Percentiles rank a stretch among this genome's conserved stretches.
These are phyloP conservation scores for Eptatretus burgeri DNA, from an alignment of 2,113 vertebrate species.

Conservation along the genomic window DNA sequence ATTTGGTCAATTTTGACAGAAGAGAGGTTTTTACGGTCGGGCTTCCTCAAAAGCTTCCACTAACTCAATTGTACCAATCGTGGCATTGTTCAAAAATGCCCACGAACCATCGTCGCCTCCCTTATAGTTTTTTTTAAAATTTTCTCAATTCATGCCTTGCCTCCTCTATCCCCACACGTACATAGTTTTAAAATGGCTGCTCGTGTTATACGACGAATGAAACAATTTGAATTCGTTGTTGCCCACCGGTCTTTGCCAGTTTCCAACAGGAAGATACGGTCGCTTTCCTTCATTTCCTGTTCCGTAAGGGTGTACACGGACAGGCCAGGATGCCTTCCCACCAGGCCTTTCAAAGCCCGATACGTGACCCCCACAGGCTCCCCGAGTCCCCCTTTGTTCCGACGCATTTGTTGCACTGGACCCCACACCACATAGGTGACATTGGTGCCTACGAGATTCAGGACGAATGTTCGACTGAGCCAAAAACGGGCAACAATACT, in stretches of 20 bases:
- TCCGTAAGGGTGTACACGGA: constrained; percentile 39
- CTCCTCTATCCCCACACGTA: too few relatives aligned
- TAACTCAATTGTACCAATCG: too few relatives aligned
- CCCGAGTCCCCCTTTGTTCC: constrained; percentile 29
- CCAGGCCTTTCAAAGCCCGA: constrained; percentile 23
- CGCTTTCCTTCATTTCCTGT: constrained; percentile 41
- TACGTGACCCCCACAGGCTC: constrained; percentile 32
- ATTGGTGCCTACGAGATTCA: not conserved
- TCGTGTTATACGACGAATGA: too few relatives aligned
- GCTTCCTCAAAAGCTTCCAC: too few relatives aligned
- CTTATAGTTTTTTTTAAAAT: too few relatives aligned
- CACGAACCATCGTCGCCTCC: too few relatives aligned
- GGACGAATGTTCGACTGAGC: not conserved
- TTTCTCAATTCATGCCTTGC: too few relatives aligned
- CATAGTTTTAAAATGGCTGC: too few relatives aligned
- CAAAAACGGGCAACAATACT: not conserved
- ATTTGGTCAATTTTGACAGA: too few relatives aligned
- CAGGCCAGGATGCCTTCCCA: constrained; percentile 22
- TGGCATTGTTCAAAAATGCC: too few relatives aligned
- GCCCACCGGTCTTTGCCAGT: constrained; percentile 74
- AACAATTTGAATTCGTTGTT: not conserved
- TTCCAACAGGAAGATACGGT: constrained; percentile 49
- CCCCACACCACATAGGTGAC: constrained; percentile 50
- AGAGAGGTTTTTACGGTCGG: too few relatives aligned
- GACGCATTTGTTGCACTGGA: constrained; percentile 16